These are phyloP conservation scores for Aphrophora alni DNA, from an alignment of 2,888 invertebrate species.

Conservation along the genomic window DNA sequence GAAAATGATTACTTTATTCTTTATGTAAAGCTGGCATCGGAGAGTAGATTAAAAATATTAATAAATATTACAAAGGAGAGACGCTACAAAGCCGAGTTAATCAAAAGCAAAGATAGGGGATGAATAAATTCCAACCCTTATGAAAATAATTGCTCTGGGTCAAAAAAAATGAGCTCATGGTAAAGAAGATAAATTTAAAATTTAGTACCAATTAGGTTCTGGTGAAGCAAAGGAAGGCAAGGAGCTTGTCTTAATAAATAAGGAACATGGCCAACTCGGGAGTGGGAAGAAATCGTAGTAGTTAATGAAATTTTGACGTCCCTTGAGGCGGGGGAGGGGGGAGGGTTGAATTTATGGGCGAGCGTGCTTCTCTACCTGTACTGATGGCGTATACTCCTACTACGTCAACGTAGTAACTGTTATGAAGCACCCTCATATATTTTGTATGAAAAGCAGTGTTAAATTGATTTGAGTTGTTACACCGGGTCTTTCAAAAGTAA, in stretches of 20 bases:
- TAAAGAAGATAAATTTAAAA: constrained; percentile 6
- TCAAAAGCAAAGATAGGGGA: constrained; percentile 6
- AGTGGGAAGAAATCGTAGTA: constrained; percentile 31
- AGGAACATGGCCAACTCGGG: constrained; percentile 29
- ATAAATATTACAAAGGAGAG: not conserved
- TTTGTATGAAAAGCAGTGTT: no score
- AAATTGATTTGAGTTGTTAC: no score
- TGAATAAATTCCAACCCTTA: not conserved
- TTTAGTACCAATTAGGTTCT: not conserved
- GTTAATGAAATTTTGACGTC: constrained; percentile 43
- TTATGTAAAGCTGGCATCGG: not conserved
- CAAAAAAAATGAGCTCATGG: not conserved
- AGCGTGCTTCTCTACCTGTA: not conserved
- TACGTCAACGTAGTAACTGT: not conserved
- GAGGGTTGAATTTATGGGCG: not conserved
- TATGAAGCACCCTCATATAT: not conserved
- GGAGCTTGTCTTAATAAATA: constrained; percentile 34
- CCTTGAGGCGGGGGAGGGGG: constrained; percentile 19
- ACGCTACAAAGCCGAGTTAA: not conserved
- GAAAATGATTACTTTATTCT: not conserved
- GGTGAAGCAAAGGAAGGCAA: not conserved
- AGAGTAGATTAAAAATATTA: not conserved
- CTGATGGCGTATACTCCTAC: not conserved
- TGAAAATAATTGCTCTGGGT: constrained; percentile 9
- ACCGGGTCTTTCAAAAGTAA: no score